These are phyloP conservation scores for Corynorhinus townsendii DNA, from an alignment of 2,113 vertebrate genomes.

Conservation along the genomic window DNA sequence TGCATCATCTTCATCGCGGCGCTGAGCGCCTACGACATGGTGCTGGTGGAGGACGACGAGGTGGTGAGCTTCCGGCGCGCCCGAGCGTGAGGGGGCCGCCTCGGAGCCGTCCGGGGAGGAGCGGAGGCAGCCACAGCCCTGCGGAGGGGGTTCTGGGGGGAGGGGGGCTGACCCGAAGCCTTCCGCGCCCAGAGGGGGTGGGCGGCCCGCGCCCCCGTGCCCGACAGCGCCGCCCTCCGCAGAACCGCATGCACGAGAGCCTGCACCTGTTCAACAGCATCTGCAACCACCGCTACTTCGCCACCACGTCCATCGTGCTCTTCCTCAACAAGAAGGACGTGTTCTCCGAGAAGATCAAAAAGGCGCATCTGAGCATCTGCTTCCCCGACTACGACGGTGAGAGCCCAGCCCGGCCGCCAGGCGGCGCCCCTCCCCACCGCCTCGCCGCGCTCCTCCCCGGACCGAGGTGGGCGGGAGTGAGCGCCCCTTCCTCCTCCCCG, in stretches of 20 bases:
- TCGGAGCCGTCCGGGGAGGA: not conserved
- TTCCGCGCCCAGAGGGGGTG: not conserved
- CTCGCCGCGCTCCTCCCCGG: fast-evolving
- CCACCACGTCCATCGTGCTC: constrained; percentile 95
- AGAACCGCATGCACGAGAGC: constrained; percentile 99
- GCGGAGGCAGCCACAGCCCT: not conserved
- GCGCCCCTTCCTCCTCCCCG: not conserved
- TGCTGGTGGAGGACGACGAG: constrained; percentile 92
- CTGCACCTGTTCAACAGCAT: constrained; percentile 99
- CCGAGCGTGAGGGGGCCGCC: no score
- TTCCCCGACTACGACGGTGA: constrained; percentile 97
- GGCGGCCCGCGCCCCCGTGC: not conserved
- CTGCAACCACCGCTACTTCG: constrained; percentile 98
- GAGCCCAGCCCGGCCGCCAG: not conserved
- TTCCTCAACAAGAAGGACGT: constrained; percentile 99
- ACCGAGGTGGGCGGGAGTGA: not conserved
- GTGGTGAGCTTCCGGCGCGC: constrained; percentile 80
- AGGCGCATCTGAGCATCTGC: constrained; percentile 98
- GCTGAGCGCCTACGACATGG: constrained; percentile 96
- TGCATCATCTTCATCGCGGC: constrained; percentile 99
- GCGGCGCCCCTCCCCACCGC: not conserved
- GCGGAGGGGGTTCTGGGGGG: no score
- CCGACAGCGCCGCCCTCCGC: not conserved
- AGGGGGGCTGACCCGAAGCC: not conserved
- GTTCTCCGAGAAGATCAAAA: constrained; percentile 97